Base-by-base conservation (phyloP, 2,888 invertebrate species). In the Hartigia nigra region DNA sequence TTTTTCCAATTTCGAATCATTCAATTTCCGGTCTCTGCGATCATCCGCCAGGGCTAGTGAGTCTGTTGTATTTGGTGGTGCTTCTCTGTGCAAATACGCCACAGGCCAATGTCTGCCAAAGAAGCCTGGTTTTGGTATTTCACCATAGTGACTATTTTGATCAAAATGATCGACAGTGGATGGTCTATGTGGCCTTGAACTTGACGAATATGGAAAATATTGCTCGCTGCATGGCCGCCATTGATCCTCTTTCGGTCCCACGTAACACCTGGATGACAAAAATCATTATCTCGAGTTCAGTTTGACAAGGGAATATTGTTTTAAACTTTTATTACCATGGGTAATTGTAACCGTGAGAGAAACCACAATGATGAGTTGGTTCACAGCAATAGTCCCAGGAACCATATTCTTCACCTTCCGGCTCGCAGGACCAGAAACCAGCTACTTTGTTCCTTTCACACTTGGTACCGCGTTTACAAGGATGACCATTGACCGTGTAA, bases 321-420 rank as follows among this genome's bases (percentile, higher is more conserved):
- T 23, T 31, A 31, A 36, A 69, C 12, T 36, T 32, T 23, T 11
- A 89, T 92, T 92, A 96, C 97, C 97, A 97, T 81, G 96, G 96
- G 89, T 97, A 97, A 78, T 94, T 93, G 87, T 95, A 96, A 81
- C 96, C 97, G 89, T 95, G 95, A 36, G 97, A 96, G 88, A 95
- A 96, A 1, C 97, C 97, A 89, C 97, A 97, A 76, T 95, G 94
- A 89, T 97, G 96, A 69, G 95, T 95, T 0, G 96, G 95, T 36
- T 96, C 94, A 86, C 97, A 97, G 88, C 97, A 97, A 87, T 97
- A 97, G 88, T 97, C 97, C 97, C 97, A 97, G 1, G 95, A 93
- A 12, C 95, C 95, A 84, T 92, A 90, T 85, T 94, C 95, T 0
- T 94, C 93, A 0, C 95, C 95, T 83, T 97, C 97, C 0, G 96